These are phyloP conservation scores for Corapipo altera DNA, from an alignment of 2,113 vertebrate species.

Conservation along the genomic window DNA sequence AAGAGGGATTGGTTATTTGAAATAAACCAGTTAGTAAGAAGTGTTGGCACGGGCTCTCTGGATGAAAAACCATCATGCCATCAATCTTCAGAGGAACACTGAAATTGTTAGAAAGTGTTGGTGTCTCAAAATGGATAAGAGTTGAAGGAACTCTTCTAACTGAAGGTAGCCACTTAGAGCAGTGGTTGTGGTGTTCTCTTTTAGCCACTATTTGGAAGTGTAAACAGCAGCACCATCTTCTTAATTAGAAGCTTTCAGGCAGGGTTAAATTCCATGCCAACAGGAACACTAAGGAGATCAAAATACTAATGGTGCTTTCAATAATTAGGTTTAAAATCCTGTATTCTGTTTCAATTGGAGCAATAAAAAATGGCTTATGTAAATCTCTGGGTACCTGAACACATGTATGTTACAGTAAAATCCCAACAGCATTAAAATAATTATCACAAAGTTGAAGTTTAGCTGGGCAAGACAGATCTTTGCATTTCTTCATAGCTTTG, in stretches of 20 bases:
- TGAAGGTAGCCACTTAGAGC: not conserved
- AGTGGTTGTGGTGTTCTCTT: not conserved
- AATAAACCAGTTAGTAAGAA: slow-evolving; percentile 12
- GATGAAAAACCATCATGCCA: not conserved
- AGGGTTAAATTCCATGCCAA: not conserved
- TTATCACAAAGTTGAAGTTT: not conserved
- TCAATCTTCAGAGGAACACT: not conserved
- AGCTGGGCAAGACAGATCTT: not conserved
- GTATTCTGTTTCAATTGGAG: not conserved
- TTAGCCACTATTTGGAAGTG: not conserved
- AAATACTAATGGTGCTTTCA: slow-evolving; percentile 30
- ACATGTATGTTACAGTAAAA: not conserved
- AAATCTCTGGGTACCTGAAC: not conserved
- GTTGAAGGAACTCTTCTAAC: not conserved
- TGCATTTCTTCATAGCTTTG: not conserved
- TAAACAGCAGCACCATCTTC: not conserved
- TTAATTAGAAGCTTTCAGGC: slow-evolving; percentile 25
- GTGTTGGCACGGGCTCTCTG: not conserved
- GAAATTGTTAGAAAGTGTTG: not conserved
- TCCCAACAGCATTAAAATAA: not conserved
- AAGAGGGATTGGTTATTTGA: slow-evolving; percentile 28
- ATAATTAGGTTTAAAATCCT: slow-evolving; percentile 45
- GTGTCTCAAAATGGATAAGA: not conserved
- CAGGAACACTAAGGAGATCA: slow-evolving; percentile 34
- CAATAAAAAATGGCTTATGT: not conserved